Conservation (phyloP, 2,888 invertebrate species). For the Leucophora obtusa region DNA sequence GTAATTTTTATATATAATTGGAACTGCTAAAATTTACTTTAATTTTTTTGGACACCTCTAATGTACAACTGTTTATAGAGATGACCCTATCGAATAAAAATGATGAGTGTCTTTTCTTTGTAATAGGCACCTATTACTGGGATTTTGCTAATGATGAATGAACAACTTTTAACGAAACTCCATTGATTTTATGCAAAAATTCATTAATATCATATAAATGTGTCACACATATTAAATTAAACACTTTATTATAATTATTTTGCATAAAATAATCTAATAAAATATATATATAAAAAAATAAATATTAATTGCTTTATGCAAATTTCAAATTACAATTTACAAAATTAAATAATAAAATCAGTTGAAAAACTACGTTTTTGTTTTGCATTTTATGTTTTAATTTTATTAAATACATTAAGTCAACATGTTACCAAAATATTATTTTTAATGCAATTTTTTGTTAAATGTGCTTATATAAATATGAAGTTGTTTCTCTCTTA, state of each 20-base stretch:
- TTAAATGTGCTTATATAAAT: background rate
- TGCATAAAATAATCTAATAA: background rate
- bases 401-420: conserved; percentile 38
- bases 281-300: no score
- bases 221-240: background rate
- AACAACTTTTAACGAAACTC: no score
- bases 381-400: conserved; percentile 42
- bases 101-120: no score
- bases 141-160: no score
- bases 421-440: conserved; percentile 40
- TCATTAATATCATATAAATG: no score
- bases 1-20: no score
- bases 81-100: no score
- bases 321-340: background rate
- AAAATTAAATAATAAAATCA: conserved; percentile 11
- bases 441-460: conserved; percentile 41
- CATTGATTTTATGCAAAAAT: no score
- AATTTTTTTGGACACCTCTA: no score
- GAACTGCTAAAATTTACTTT: no score
- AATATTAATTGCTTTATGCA: conserved; percentile 29
- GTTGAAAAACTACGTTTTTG: background rate
- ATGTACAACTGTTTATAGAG: no score
- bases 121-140: no score
- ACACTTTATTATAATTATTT: conserved; percentile 22
- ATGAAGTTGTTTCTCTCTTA: conserved; percentile 11